Conservation (phyloP, 2,113 vertebrate genomes). For the Zosterops borbonicus region DNA sequence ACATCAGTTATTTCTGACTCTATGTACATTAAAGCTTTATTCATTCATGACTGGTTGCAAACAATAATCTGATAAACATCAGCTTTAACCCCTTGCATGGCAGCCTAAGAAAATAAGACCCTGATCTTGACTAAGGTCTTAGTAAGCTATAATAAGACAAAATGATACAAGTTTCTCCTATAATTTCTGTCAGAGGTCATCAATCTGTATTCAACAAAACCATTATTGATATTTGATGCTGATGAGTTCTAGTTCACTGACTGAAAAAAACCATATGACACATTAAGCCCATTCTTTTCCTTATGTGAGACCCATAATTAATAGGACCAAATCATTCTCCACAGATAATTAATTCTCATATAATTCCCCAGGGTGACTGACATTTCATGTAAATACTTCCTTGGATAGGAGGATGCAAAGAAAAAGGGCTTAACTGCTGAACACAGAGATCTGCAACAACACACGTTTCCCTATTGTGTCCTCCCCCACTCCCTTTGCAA, state of each 20-base stretch:
- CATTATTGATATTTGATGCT: slow-evolving; percentile 58
- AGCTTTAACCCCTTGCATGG: slow-evolving; percentile 56
- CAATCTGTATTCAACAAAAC: slow-evolving; percentile 56
- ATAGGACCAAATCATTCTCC: slow-evolving; percentile 52
- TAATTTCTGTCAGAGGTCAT: slow-evolving; percentile 66
- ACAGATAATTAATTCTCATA: slow-evolving; percentile 56
- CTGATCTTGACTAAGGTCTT: slow-evolving; percentile 7
- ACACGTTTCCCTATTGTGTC: not conserved
- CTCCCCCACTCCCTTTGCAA: not conserved
- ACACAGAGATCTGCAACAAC: not conserved
- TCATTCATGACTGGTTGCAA: slow-evolving; percentile 66
- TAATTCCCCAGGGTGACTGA: slow-evolving; percentile 40
- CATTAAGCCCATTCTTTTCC: slow-evolving; percentile 44
- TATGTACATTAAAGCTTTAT: slow-evolving; percentile 48
- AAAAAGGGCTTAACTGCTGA: not conserved
- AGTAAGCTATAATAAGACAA: slow-evolving; percentile 54
- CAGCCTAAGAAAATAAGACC: slow-evolving; percentile 54
- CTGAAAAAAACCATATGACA: slow-evolving; percentile 17
- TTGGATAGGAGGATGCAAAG: not conserved
- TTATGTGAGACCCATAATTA: slow-evolving; percentile 52
- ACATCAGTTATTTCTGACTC: slow-evolving; percentile 61
- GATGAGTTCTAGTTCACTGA: slow-evolving; percentile 17
- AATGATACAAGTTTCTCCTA: slow-evolving; percentile 59
- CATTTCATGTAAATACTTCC: slow-evolving; percentile 51
- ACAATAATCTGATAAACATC: slow-evolving; percentile 64